Evolutionary conservation across 2,888 invertebrate genomes (phyloP), one percentile per base, ranked within the genome.

Genomic region (Lepetodrilus schrolli): DNA sequence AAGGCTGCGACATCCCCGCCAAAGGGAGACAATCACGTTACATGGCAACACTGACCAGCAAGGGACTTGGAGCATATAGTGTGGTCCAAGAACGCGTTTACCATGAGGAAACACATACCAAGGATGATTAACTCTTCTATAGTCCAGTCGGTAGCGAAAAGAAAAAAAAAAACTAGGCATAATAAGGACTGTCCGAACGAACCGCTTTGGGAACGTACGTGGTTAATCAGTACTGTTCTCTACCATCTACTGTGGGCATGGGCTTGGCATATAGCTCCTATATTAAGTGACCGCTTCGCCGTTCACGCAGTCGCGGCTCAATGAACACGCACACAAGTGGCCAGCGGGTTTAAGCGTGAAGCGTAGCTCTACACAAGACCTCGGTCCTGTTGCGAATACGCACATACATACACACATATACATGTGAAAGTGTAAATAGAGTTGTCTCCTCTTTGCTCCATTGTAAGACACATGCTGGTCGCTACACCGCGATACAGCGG

Each of bases 351-450:
- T 20, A 68, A 47, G 43, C 68, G 26, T 58, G 34, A 58, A 58
- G 58, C 58, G 30, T 58, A 58, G 58, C 58, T n/a, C n/a, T 58
- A 58, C 26, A 58, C 58, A 58, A 58, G 58, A 58, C 58, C 58
- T 58, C 34, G 58, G 58, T 58, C 30, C 58, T 58, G 58, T 34
- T 58, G 30, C 58, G n/a, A 30, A 30, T 58, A 58, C 58, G 58
- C 58, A 58, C 58, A 58, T 30, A 58, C 58, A 58, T 43, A 58
- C 58, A 58, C 34, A 58, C 58, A 58, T n/a, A n/a, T 58, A 58
- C 58, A 58, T 58, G 58, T 58, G 58, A 58, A 58, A 58, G 58
- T 58, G 58, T 58, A 58, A 58, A 13, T 17, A 43, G 58, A 58
- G 58, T 58, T 58, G 58, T 58, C 58, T 58, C 30, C 58, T 58